Conservation (phyloP, 1,140 invertebrate genomes). For the Hermetia illucens region DNA sequence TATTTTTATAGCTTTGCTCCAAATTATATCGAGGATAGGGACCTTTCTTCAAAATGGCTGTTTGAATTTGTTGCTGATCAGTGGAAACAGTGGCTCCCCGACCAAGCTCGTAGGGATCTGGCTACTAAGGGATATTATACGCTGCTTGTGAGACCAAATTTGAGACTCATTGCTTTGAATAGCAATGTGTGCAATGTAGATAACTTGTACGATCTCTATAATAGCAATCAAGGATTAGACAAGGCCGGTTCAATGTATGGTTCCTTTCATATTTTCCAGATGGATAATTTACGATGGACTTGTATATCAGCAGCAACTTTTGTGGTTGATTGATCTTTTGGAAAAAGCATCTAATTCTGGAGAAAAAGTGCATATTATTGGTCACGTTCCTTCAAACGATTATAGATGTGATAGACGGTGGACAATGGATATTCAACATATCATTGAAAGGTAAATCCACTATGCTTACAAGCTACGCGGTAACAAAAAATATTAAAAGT, state of each 20-base stretch:
- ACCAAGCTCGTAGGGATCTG: slow-evolving; percentile 39
- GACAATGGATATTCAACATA: slow-evolving; percentile 44
- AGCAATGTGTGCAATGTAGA: no score
- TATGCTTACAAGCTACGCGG: no score
- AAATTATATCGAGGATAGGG: slow-evolving; percentile 27
- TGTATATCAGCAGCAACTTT: slow-evolving; percentile 50
- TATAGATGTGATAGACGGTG: slow-evolving; percentile 49
- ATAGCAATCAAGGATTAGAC: no score
- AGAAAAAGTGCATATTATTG: slow-evolving; percentile 66
- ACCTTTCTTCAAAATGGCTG: slow-evolving; percentile 43
- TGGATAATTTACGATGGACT: slow-evolving; percentile 44
- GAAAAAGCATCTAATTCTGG: slow-evolving; percentile 46
- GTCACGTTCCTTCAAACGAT: slow-evolving; percentile 63
- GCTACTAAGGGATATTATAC: slow-evolving; percentile 50
- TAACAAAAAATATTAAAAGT: no score
- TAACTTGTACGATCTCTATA: no score
- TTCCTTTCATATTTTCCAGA: slow-evolving; percentile 22
- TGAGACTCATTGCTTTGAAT: slow-evolving; percentile 54
- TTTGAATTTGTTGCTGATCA: slow-evolving; percentile 41
- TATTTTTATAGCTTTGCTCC: slow-evolving; percentile 37
- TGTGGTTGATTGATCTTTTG: slow-evolving; percentile 62
- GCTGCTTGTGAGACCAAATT: slow-evolving; percentile 37
- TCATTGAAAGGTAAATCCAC: slow-evolving; percentile 29
- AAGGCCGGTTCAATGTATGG: no score
- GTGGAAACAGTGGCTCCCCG: slow-evolving; percentile 46